Percentiles rank a stretch among this genome's conserved stretches.
phyloP scores from a whole-genome alignment of 2,797 vertebrate genomes.

The Pelodytes ibericus region DNA sequence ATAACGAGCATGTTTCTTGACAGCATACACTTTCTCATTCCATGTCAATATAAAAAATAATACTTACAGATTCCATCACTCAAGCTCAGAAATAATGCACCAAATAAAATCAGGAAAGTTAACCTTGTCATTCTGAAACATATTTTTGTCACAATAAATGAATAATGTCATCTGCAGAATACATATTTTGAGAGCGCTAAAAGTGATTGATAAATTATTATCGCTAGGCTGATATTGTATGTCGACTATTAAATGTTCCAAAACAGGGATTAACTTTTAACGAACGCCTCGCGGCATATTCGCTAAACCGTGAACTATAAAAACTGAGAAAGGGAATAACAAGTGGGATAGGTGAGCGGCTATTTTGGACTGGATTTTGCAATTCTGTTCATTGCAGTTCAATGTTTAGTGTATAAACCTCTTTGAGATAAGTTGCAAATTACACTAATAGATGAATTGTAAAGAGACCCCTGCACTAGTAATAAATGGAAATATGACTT shows the following conservation, averaged over 20 bases:
- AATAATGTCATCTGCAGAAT: conserved; percentile 1
- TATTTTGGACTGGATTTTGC: too few relatives aligned
- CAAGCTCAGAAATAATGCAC: conserved; percentile 42
- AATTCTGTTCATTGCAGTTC: too few relatives aligned
- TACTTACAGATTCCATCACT: conserved; percentile 15
- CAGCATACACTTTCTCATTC: conserved; percentile 35
- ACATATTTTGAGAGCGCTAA: neutral
- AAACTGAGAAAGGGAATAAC: too few relatives aligned
- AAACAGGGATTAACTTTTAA: too few relatives aligned
- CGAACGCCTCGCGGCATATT: too few relatives aligned
- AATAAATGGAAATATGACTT: too few relatives aligned
- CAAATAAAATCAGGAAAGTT: conserved; percentile 16
- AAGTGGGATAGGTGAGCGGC: too few relatives aligned
- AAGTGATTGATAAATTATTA: neutral
- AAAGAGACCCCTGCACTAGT: too few relatives aligned
- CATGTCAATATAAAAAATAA: conserved; percentile 33
- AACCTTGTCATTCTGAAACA: conserved; percentile 14
- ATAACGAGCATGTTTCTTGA: conserved; percentile 13
- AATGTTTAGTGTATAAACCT: too few relatives aligned
- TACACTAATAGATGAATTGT: too few relatives aligned
- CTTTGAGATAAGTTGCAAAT: too few relatives aligned
- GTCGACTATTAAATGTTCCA: neutral
- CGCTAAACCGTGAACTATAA: too few relatives aligned
- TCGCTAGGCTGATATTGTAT: neutral
- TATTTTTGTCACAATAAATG: neutral